Base-by-base conservation (phyloP, 2,113 vertebrate species). In the Balaenoptera acutorostrata region DNA sequence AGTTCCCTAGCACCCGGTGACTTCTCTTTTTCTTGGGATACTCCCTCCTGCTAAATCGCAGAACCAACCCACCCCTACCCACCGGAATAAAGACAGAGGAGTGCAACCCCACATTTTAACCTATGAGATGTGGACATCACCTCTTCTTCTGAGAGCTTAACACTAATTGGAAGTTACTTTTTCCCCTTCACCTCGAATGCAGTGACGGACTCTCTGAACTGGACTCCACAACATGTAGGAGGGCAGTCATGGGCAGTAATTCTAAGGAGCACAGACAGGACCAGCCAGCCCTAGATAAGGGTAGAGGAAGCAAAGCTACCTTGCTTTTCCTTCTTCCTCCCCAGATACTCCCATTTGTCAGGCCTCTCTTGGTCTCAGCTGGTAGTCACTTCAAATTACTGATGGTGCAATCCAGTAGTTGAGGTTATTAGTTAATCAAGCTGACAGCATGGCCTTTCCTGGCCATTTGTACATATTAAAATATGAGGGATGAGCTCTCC, bases 21-120 rank as follows among this genome's bases (percentile, higher is more conserved):
- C 88, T 95, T 97, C 97, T 57, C 69, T 84, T 95, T 95, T 72
- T 66, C 52, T 55, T 85, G 20, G 82, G 49, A 93, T 78, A 44
- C 36, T 88, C 72, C 77, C 74, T 96, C 89, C 87, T 61, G 27
- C 84, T 88, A 88, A 87, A 77, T 92, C 57, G 69, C 21, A 87
- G 52, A 74, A 74, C 29, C 15, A 52, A 83, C 41, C 61, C 66
- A 91, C 27, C 63, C 29, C 49, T 49, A 90, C 33, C 5, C 23
- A 66, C 15, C 3, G 20, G 49, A 85, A 74, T 41, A 57, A 71
- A 90, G 36, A 36, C 63, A 81, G 57, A 52, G 82, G 13, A 90
- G 31, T 27, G 31, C 2, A 69, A 21, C 3, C 20, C 57, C 33
- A 44, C 39, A 81, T 69, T 23, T 66, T 63, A 75, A 77, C 74